Percentiles rank a stretch among this genome's conserved stretches.
These are phyloP conservation scores for Aromia moschata DNA, from an alignment of 2,888 invertebrate genomes.

Conservation along the genomic window DNA sequence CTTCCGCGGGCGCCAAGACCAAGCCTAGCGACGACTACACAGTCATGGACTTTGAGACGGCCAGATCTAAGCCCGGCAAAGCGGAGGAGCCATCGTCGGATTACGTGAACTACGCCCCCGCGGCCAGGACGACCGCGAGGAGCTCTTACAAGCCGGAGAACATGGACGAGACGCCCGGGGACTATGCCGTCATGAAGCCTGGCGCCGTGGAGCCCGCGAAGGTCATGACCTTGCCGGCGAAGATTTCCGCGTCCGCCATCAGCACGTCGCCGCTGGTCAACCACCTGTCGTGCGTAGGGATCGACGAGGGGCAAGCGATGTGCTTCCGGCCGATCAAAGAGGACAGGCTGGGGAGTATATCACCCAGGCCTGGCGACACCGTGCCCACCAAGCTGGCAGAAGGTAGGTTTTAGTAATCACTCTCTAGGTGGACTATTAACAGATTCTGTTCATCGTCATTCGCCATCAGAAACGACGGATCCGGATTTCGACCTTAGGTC, in stretches of 20 bases:
- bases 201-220: constrained; percentile 29
- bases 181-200: constrained; percentile 66
- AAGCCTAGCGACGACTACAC: constrained; percentile 51
- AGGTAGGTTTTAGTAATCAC: constrained; percentile 42
- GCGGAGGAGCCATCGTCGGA: constrained; percentile 45
- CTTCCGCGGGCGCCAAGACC: constrained; percentile 10
- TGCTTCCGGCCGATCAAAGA: constrained; percentile 46
- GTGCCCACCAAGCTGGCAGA: constrained; percentile 30
- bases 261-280: constrained; percentile 50
- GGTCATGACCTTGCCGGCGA: constrained; percentile 28
- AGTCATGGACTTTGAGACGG: constrained; percentile 56
- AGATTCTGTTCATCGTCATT: too few species aligned
- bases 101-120: constrained; percentile 59
- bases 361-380: constrained; percentile 40
- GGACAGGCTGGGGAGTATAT: constrained; percentile 36
- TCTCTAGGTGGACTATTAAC: too few species aligned
- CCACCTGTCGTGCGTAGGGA: constrained; percentile 45
- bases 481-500: too few species aligned
- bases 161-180: constrained; percentile 52
- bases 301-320: constrained; percentile 41
- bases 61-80: constrained; percentile 30
- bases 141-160: constrained; percentile 26
- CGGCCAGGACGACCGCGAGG: constrained; percentile 43
- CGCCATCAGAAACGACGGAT: too few species aligned
- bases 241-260: constrained; percentile 34